Evolutionary conservation across 2,113 vertebrate species (phyloP).

Genomic region (Salvelinus alpinus): DNA sequence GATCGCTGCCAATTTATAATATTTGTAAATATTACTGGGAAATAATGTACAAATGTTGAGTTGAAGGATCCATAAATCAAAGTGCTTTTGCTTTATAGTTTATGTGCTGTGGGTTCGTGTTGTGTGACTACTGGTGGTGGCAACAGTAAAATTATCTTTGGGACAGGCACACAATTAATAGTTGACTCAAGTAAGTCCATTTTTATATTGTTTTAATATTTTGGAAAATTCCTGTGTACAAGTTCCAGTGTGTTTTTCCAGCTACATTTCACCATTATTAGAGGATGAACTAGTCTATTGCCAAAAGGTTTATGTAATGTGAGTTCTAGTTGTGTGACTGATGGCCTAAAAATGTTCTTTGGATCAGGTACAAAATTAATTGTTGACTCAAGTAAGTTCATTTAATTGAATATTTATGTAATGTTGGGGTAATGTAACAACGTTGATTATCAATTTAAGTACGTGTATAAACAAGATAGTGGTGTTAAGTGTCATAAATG

Average conservation of each 20-base stretch:
- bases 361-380: conserved; percentile 16
- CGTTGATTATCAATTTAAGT: background rate
- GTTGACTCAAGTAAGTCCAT: conserved; percentile 31
- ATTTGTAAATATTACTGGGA: background rate
- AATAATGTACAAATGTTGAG: background rate
- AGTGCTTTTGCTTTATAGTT: background rate
- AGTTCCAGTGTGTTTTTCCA: too few species aligned
- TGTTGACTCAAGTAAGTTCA: conserved; percentile 33
- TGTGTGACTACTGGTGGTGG: background rate
- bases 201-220: background rate
- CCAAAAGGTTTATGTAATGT: background rate
- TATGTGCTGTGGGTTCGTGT: background rate
- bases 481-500: too few species aligned
- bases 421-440: background rate
- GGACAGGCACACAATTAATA: background rate
- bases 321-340: conserved; percentile 37
- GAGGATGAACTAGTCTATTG: too few species aligned
- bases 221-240: too few species aligned
- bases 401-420: conserved; percentile 2
- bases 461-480: background rate
- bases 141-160: background rate
- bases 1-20: too few species aligned
- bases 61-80: background rate
- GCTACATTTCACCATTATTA: too few species aligned
- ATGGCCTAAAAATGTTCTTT: conserved; percentile 24